Evolutionary conservation across 2,888 invertebrate genomes (phyloP).

Genomic region (Sphaeridia pumilis): DNA sequence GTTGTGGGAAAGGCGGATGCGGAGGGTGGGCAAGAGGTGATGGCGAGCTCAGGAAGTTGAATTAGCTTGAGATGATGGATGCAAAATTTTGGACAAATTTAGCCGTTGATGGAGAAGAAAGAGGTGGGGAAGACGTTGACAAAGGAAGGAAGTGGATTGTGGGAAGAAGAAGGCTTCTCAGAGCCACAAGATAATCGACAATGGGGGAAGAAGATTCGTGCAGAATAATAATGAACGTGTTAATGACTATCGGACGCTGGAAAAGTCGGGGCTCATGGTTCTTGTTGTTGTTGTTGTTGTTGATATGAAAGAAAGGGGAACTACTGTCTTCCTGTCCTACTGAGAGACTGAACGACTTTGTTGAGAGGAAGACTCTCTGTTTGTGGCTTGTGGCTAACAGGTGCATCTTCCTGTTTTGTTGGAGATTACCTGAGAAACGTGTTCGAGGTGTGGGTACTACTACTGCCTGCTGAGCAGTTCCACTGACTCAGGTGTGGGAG

Average conservation of each 20-base stretch:
- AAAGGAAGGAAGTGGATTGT: background rate
- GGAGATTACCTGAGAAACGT: too few species aligned
- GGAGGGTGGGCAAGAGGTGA: background rate
- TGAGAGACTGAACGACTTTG: too few species aligned
- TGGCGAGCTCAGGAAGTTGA: background rate
- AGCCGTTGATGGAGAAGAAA: background rate
- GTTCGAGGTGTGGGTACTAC: too few species aligned
- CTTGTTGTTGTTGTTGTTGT: too few species aligned
- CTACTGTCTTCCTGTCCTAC: background rate
- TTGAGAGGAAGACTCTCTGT: too few species aligned
- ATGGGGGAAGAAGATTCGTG: background rate
- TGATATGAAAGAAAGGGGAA: too few species aligned
- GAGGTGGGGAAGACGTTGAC: background rate
- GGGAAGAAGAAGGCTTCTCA: background rate
- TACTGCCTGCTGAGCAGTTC: too few species aligned
- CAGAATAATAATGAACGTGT: conserved; percentile 2
- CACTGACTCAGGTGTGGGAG: too few species aligned
- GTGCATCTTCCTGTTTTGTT: background rate
- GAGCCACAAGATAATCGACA: background rate
- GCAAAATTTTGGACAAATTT: background rate
- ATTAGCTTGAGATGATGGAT: background rate
- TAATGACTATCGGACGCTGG: conserved; percentile 3
- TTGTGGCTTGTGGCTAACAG: too few species aligned
- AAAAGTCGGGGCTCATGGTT: background rate
- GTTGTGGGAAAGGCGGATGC: too few species aligned